These are phyloP conservation scores for Grammomys surdaster DNA, from an alignment of 2,113 vertebrate genomes.

Conservation along the genomic window DNA sequence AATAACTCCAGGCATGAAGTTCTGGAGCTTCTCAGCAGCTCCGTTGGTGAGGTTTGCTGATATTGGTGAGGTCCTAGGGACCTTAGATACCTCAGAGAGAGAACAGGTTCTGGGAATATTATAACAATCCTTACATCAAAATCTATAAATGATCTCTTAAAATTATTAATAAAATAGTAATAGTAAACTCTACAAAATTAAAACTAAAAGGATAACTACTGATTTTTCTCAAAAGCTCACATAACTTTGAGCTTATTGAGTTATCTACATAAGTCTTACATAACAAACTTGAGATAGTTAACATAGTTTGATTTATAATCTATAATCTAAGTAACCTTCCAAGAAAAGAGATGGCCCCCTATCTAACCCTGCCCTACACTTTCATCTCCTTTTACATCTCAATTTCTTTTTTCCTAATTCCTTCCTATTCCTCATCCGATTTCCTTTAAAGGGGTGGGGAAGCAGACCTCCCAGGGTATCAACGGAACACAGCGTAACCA, in stretches of 20 bases:
- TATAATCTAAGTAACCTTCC: slow-evolving; percentile 15
- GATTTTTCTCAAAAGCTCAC: slow-evolving; percentile 27
- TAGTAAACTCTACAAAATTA: slow-evolving; percentile 44
- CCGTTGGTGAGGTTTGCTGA: background rate
- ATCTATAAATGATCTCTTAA: background rate
- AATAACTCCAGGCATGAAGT: background rate
- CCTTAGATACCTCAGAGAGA: background rate
- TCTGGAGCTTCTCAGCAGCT: background rate
- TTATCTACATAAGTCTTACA: background rate
- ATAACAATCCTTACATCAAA: background rate
- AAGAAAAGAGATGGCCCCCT: slow-evolving; percentile 15
- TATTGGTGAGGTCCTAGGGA: background rate
- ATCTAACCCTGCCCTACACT: background rate
- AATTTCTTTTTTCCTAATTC: background rate
- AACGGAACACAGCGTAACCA: background rate
- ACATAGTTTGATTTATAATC: slow-evolving; percentile 24
- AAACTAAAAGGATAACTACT: slow-evolving; percentile 43
- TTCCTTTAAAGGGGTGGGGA: too few species aligned
- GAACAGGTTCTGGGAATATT: background rate
- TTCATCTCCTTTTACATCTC: background rate
- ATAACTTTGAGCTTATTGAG: background rate
- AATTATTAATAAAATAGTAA: slow-evolving; percentile 28
- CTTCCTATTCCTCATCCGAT: background rate
- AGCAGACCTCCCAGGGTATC: background rate
- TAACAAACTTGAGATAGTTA: slow-evolving; percentile 12